Conservation (phyloP, 2,113 vertebrate genomes). For the Ardeotis arabs region DNA sequence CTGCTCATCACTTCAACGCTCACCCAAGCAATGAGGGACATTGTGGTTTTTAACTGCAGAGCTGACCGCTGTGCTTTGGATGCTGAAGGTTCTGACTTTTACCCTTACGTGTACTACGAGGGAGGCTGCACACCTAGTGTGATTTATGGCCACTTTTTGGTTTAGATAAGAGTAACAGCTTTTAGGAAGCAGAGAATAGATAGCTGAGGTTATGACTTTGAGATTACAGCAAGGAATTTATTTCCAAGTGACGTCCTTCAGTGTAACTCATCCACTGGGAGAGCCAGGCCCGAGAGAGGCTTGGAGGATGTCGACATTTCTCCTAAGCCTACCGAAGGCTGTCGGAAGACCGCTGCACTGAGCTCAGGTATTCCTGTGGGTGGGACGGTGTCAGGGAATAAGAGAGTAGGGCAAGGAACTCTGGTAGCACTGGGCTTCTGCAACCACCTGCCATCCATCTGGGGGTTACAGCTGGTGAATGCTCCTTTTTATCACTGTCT, state of each 20-base stretch:
- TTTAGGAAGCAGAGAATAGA: background rate
- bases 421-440: background rate
- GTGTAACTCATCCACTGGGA: background rate
- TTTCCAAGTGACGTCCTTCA: background rate
- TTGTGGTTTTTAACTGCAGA: background rate
- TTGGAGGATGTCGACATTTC: background rate
- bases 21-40: background rate
- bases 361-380: background rate
- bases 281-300: background rate
- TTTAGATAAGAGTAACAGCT: background rate
- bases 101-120: accelerated
- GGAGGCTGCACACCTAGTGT: background rate
- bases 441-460: background rate
- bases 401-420: background rate
- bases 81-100: background rate
- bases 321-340: background rate
- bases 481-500: background rate
- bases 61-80: background rate
- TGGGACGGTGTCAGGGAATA: background rate
- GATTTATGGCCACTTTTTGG: background rate
- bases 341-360: background rate
- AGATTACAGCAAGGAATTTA: background rate
- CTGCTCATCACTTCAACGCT: background rate
- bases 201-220: background rate
- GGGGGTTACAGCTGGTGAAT: background rate